These are phyloP conservation scores for Neopelma chrysocephalum DNA, from an alignment of 2,797 vertebrate genomes.

Conservation along the genomic window DNA sequence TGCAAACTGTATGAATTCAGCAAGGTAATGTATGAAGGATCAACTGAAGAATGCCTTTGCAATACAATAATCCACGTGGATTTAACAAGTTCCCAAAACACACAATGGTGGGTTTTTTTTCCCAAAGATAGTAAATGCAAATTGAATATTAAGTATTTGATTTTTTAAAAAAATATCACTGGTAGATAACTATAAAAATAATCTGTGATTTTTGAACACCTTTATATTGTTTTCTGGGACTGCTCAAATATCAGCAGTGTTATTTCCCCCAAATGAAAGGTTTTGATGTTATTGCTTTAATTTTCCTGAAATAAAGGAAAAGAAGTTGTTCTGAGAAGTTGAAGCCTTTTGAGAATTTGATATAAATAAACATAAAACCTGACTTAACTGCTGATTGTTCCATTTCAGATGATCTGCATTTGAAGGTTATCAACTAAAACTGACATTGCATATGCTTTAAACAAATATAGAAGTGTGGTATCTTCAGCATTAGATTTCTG, in stretches of 20 bases:
- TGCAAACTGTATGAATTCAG: neutral
- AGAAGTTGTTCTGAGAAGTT: neutral
- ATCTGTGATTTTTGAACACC: neutral
- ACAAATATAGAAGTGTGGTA: neutral
- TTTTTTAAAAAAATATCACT: neutral
- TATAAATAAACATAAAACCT: neutral
- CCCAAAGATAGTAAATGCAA: neutral
- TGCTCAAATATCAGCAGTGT: neutral
- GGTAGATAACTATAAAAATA: neutral
- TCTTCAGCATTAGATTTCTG: neutral
- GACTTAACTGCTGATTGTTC: neutral
- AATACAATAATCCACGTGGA: neutral
- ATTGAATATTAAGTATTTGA: neutral
- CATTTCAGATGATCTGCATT: neutral
- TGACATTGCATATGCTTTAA: neutral
- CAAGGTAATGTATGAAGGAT: neutral
- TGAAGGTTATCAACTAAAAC: neutral
- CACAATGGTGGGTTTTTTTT: fast-evolving
- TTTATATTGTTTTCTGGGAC: neutral
- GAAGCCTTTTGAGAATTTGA: neutral
- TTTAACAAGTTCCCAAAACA: neutral
- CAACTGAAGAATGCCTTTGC: neutral
- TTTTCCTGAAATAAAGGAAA: neutral
- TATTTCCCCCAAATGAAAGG: neutral
- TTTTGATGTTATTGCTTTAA: neutral